Base-by-base conservation (phyloP, 2,888 invertebrate genomes). In the Callyntrura guangdongensis region DNA sequence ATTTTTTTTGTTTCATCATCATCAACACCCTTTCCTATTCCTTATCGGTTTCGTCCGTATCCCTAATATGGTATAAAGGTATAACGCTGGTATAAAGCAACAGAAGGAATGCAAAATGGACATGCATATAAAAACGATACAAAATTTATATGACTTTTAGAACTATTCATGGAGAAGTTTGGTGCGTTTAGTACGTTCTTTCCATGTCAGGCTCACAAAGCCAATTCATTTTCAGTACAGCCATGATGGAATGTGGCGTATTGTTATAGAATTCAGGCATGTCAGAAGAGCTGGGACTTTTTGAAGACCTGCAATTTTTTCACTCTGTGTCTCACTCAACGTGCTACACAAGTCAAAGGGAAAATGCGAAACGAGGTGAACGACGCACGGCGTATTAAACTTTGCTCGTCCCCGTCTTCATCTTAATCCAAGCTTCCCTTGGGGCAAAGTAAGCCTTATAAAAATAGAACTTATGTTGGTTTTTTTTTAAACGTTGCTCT, bases 221-320 rank as follows among this genome's bases (percentile, higher is more conserved):
- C 72, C 47, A 74, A 74, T 74, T 74, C 72, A 74, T 74, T 74
- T 74, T 49, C 72, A 47, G 72, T 47, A 74, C 20, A 47, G 25
- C 47, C 45, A 49, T 74, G 72, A 47, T 74, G 72, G 47, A 74
- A 74, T 74, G 53, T 59, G 59, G 59, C 0, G n/a, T 64, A 22
- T 25, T 64, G 25, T 17, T 53, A 53, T 53, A 53, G 53, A n/a
- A 36, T 22, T 22, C 22, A 47, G 17, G 47, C 72, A 20, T 47
- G 72, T n/a, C 47, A 47, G 36, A n/a, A 9, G 1, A 47, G 47
- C 47, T 74, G 72, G 47, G 47, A 77, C 14, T 74, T 69, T 72
- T 77, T 64, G 22, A 45, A 72, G 20, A 74, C 49, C 47, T 47
- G 3, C n/a, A 72, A 14, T 17, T 72, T 61, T 2, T 3, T 61